Evolutionary conservation across 2,888 invertebrate genomes (phyloP), one percentile per base, ranked within the genome.

Genomic region (Noctua fimbriata): DNA sequence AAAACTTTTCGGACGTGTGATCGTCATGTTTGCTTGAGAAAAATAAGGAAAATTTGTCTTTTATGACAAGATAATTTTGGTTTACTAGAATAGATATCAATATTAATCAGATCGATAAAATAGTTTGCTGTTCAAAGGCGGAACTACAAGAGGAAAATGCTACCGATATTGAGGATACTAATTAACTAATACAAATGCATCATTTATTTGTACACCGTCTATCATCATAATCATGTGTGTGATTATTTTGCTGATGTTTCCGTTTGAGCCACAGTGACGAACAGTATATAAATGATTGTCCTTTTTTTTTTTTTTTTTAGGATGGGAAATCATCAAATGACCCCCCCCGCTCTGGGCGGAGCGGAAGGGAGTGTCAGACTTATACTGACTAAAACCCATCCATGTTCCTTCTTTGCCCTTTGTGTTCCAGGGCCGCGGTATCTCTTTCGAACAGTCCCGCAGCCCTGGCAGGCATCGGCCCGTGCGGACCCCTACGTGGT

Each of bases 81-180:
- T 60, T 83, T 49, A 83, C 21, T 78, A 69, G n/a, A 67, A 79
- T 32, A 77, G 67, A 78, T 83, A 76, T 60, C 58, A 67, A 77
- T 32, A 58, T 49, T 58, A 58, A 66, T 47, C 65, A 55, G n/a
- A 55, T 76, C 47, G 41, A 77, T 67, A 60, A 58, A 83, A 49
- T 21, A 14, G 9, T 55, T 41, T 60, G 16, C n/a, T 58, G 36
- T 28, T 7, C 7, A 24, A 24, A 24, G 5, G 47, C 16, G 49
- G 24, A 71, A 71, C 36, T 24, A 36, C 21, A 55, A 69, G 52
- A 41, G 55, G 36, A 58, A 58, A 72, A n/a, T 49, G 21, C 12
- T 49, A n/a, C 10, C 28, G 32, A n/a, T 44, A n/a, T 28, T 24
- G 16, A 47, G 18, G 18, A 28, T 49, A 52, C 18, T 3, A 28